A percentile compares a stretch with the other conserved stretches of the same genome.
phyloP scores from a whole-genome alignment of 2,113 vertebrate genomes.

The Phylloscopus trochilus region DNA sequence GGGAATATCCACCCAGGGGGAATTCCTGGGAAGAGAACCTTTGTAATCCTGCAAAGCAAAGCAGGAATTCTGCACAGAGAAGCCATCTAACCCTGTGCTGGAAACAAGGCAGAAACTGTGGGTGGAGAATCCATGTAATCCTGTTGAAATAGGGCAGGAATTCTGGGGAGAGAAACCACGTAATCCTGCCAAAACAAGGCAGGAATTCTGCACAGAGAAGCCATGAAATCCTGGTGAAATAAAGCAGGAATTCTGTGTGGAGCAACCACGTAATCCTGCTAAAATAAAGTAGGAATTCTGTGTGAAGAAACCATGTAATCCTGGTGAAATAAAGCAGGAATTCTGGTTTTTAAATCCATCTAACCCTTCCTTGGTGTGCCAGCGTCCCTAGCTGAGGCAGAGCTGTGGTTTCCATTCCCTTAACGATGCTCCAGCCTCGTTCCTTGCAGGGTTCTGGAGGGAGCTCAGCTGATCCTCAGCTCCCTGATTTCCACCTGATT shows the following conservation, averaged over 20 bases:
- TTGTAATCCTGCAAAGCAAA: neutral
- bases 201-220: neutral
- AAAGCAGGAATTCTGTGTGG: no score
- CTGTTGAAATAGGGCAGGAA: neutral
- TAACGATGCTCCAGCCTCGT: neutral
- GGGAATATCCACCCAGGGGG: no score
- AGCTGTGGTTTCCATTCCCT: neutral
- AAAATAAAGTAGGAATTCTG: neutral
- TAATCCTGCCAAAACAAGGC: rapidly evolving
- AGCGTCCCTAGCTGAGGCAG: neutral
- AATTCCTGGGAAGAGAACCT: neutral
- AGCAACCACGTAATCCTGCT: no score
- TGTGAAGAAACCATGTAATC: rapidly evolving
- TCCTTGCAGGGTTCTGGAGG: no score
- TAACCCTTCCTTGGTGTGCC: neutral
- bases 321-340: neutral
- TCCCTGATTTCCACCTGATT: neutral
- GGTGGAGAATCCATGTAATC: rapidly evolving
- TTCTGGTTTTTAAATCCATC: neutral
- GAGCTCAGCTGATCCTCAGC: neutral
- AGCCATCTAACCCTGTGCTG: rapidly evolving
- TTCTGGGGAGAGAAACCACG: rapidly evolving
- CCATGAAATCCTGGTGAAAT: neutral
- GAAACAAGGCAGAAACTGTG: neutral
- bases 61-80: neutral